Evolutionary conservation across 92 coral and sea anemone species (phyloP).

Genomic region (Epizoanthus illoricatus): DNA sequence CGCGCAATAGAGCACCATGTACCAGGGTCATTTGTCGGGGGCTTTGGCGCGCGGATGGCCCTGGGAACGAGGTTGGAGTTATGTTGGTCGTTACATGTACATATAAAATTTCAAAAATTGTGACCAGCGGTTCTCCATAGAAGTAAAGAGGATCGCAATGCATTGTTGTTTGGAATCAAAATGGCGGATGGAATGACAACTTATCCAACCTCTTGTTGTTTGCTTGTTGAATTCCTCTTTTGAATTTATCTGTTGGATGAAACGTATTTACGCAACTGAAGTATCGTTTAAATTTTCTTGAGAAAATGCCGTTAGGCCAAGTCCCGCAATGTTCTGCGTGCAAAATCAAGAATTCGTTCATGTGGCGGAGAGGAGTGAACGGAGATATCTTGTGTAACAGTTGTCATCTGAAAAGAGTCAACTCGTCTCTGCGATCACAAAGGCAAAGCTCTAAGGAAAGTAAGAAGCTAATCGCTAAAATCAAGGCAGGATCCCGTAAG

Average conservation of each 20-base stretch:
- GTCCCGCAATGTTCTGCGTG: slow-evolving; percentile 95
- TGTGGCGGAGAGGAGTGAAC: slow-evolving; percentile 95
- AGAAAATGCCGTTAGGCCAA: slow-evolving; percentile 76
- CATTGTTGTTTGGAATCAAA: slow-evolving; percentile 37
- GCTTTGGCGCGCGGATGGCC: too few relatives aligned
- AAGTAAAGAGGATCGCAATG: background rate
- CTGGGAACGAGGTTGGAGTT: too few relatives aligned
- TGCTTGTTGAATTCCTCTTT: background rate
- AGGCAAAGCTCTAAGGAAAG: slow-evolving; percentile 91
- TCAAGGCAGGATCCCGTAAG: slow-evolving; percentile 85
- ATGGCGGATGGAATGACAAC: slow-evolving; percentile 23
- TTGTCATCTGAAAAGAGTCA: slow-evolving; percentile 94
- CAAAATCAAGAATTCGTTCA: slow-evolving; percentile 86
- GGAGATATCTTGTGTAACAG: slow-evolving; percentile 98
- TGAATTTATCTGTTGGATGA: background rate
- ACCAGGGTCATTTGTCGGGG: too few relatives aligned
- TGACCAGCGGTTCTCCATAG: background rate
- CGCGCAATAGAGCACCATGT: too few relatives aligned
- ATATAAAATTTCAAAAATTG: background rate
- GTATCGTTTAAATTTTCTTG: background rate
- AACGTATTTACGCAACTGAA: background rate
- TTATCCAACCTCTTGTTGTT: background rate
- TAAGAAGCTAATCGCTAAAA: slow-evolving; percentile 79
- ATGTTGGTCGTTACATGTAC: too few relatives aligned
- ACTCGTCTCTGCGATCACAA: slow-evolving; percentile 84